Evolutionary conservation across 2,797 vertebrate genomes (phyloP), one percentile per base, ranked within the genome.

Genomic region (Dicrostonyx torquatus): DNA sequence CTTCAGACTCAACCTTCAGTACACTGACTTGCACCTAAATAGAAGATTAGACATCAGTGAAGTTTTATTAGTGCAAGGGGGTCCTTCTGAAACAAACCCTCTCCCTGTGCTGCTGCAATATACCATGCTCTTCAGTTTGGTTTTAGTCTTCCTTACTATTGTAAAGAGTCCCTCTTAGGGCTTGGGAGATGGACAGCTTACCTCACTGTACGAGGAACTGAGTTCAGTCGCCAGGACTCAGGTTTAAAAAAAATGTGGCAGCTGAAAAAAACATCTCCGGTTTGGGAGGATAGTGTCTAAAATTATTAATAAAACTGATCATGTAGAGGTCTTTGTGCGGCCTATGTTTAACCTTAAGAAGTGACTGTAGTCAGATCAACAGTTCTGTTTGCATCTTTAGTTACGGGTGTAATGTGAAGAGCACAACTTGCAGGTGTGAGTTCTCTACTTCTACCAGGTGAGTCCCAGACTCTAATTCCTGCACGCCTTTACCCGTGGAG

Each of bases 121-220:
- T 31, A 43, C 34, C 84, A 91, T 79, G 37, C 24, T 31, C 87
- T 95, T 64, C 93, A 92, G 40, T 22, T 24, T 60, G 3, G 17
- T 37, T 18, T 93, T 88, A 86, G 12, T 72, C 48, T 83, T 82
- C 87, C 85, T 95, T 93, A 90, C 92, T 82, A 85, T 50, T 88
- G 80, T 62, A 48, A 91, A 60, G 70, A 73, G 78, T 62, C 45
- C 34, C 22, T 60, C 86, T 89, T 53, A 84, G 43, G 43, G 18
- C 29, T 48, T 7, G 40, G 12, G 18, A n/a, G 43, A 34, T 1
- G 50, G 82, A 13, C 6, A 60, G 79, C 37, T 43, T 43, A 62
- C 79, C 37, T 11, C 37, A 18, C 26, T 62, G 13, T 11, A 62
- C 15, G 55, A 80, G 37, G 79, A 82, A 82, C 79, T 62, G 37